phyloP scores from a whole-genome alignment of 2,797 vertebrate genomes.

The Corythornis leucogaster region DNA sequence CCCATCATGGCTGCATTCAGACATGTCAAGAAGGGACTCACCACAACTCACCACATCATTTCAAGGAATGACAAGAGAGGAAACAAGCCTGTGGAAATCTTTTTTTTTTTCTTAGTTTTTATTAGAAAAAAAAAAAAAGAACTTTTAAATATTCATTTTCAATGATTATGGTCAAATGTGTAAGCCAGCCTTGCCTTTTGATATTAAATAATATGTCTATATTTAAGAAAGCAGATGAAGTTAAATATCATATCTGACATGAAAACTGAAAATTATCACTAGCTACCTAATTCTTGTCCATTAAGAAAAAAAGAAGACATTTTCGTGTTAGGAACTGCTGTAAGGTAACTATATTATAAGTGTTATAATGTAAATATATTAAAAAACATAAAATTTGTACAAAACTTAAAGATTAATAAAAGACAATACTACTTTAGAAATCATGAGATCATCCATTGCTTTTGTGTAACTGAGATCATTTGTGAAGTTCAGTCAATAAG shows the following conservation, averaged over 20 bases:
- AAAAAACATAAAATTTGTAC: background rate
- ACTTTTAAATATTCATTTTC: background rate
- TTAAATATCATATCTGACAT: background rate
- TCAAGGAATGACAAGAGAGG: too few species aligned
- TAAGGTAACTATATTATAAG: background rate
- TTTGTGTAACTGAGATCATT: background rate
- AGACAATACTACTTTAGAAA: background rate
- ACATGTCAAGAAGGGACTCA: background rate
- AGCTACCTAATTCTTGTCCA: background rate
- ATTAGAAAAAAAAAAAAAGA: background rate
- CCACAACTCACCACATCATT: too few species aligned
- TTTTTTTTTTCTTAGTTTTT: too few species aligned
- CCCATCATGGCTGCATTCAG: background rate
- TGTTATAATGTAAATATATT: background rate
- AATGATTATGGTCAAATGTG: background rate
- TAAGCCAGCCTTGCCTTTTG: background rate
- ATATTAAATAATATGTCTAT: background rate
- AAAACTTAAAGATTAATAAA: background rate
- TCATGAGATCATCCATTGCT: background rate
- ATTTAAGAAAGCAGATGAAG: background rate
- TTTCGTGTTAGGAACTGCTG: background rate
- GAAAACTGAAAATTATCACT: background rate
- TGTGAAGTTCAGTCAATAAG: background rate
- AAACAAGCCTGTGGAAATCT: too few species aligned
- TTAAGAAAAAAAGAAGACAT: background rate